A percentile compares a stretch with the other conserved stretches of the same genome.
Evolutionary conservation across 2,113 vertebrate species (phyloP).

Genomic region (Oreamnos americanus): DNA sequence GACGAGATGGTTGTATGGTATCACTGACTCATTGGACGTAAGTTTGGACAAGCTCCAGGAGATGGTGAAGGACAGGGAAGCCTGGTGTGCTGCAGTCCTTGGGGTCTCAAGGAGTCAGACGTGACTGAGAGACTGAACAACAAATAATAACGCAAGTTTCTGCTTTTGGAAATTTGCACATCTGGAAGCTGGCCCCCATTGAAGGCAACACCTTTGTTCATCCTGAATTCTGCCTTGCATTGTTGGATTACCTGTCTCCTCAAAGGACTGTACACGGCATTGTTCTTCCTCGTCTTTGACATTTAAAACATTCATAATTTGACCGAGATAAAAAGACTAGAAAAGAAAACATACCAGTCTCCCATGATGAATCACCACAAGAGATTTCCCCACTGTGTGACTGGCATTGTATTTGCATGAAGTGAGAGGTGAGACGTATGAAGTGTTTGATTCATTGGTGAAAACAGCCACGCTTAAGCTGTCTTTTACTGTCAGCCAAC

Average conservation of each 20-base stretch:
- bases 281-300: constrained; percentile 12
- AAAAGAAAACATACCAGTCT: constrained; percentile 27
- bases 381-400: neutral
- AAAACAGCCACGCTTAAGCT: neutral
- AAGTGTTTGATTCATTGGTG: neutral
- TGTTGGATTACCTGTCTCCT: neutral
- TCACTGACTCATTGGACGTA: neutral
- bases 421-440: neutral
- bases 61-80: neutral
- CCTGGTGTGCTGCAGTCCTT: neutral
- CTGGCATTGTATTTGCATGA: neutral
- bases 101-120: neutral
- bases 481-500: neutral
- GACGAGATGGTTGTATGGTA: neutral
- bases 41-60: neutral
- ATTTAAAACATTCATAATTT: constrained; percentile 47
- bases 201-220: neutral
- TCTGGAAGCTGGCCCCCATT: neutral
- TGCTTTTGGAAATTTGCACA: neutral
- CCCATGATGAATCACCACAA: neutral
- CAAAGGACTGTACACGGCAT: neutral
- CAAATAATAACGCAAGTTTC: neutral
- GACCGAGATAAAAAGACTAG: constrained; percentile 27
- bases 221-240: neutral
- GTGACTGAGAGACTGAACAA: neutral